phyloP scores from a whole-genome alignment of 1,140 invertebrate species.

The honey bee (Apis mellifera) region DNA sequence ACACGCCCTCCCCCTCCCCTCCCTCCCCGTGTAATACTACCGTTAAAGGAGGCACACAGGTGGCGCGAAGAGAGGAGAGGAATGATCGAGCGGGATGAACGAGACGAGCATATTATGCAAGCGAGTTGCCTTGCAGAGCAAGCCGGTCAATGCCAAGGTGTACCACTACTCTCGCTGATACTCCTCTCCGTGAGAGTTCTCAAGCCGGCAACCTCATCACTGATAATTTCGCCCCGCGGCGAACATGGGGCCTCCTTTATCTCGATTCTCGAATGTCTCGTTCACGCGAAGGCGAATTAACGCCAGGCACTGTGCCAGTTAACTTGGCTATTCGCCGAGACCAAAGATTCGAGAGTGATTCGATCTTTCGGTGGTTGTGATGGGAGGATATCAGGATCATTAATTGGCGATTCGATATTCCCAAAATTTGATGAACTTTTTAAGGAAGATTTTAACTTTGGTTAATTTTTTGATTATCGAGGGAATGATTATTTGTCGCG shows the following conservation, averaged over 20 bases:
- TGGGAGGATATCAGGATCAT: too few relatives aligned
- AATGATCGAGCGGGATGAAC: constrained; percentile 72
- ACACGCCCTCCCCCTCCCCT: too few relatives aligned
- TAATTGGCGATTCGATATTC: too few relatives aligned
- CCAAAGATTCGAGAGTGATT: too few relatives aligned
- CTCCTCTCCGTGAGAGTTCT: constrained; percentile 51
- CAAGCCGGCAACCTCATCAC: constrained; percentile 39
- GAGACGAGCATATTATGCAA: constrained; percentile 79
- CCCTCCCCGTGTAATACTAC: constrained; percentile 1
- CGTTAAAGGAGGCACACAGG: constrained; percentile 21
- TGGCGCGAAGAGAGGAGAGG: neutral
- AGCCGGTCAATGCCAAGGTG: constrained; percentile 81
- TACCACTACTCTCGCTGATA: constrained; percentile 66
- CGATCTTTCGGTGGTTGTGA: too few relatives aligned
- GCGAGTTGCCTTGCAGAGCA: constrained; percentile 72
- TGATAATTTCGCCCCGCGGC: constrained; percentile 22
- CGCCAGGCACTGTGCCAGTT: too few relatives aligned
- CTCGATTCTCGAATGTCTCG: neutral
- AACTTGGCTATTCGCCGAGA: too few relatives aligned
- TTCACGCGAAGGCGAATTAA: neutral
- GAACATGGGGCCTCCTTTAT: neutral
- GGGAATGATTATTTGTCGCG: too few relatives aligned
- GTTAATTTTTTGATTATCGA: too few relatives aligned
- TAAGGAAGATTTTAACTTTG: too few relatives aligned
- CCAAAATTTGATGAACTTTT: too few relatives aligned